Evolutionary conservation across 2,113 vertebrate species (phyloP), one percentile per base, ranked within the genome.

Genomic region (Solea solea): DNA sequence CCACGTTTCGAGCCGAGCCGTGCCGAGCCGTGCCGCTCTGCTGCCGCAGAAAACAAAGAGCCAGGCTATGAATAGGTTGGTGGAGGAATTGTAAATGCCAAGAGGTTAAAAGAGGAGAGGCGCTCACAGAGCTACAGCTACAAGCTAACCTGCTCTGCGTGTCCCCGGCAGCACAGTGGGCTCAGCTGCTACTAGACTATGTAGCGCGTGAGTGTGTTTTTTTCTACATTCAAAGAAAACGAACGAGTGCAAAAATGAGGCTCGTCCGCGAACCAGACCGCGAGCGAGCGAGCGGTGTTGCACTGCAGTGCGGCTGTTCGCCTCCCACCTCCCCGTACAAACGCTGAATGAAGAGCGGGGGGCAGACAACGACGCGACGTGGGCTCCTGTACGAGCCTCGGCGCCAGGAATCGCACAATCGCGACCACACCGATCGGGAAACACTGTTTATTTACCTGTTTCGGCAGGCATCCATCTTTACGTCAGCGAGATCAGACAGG

Each of bases 401-500:
- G 9, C 0, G 4, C 6, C 8, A 50, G 25, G 7, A 67, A 40
- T 2, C 34, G 8, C 2, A 10, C 16, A 41, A 41, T 57, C 62
- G 50, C 69, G 40, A 28, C 42, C n/a, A 7, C 46, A 69, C n/a
- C 44, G 83, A 88, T 86, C 81, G 68, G 74, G 4, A 14, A 48
- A 48, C 10, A 10, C 34, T 34, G 83, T 91, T 90, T 91, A 91
- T 91, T 91, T 92, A 91, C 90, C 91, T 85, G 68, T 84, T 85
- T 88, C 84, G 76, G 69, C 82, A 86, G 86, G 88, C 89, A 85
- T 89, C 92, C 90, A 93, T 92, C 86, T 93, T 92, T 89, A 83
- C 82, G 73, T 80, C 89, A 83, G 65, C 69, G 64, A 67, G 69
- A 52, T 71, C 92, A 94, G 92, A 76, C 92, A 82, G 76, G 13